Evolutionary conservation across 2,797 vertebrate species (phyloP).

Genomic region (Lophotriccus pileatus): DNA sequence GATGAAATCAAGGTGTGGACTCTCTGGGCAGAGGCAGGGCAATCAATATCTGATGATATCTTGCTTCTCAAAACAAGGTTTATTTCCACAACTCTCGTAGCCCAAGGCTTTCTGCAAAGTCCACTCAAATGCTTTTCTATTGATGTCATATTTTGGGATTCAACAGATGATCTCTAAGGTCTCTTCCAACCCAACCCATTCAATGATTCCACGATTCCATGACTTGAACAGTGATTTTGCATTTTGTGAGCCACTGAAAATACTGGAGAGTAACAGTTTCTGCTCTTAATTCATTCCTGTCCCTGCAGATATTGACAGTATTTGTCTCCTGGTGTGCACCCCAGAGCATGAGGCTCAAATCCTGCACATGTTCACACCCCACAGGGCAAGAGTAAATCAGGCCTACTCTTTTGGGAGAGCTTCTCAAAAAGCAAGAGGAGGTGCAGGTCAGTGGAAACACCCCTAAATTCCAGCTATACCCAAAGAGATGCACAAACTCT

Average conservation of each 20-base stretch:
- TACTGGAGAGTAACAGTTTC: background rate
- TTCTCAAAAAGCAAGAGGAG: background rate
- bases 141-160: no score
- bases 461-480: accelerated
- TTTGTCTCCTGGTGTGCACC: background rate
- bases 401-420: background rate
- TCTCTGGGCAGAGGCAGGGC: no score
- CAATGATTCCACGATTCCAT: background rate
- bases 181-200: background rate
- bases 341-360: background rate
- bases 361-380: background rate
- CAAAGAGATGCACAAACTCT: background rate
- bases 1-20: no score
- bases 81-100: no score
- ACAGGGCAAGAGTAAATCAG: background rate
- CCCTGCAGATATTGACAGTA: accelerated
- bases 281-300: background rate
- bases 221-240: background rate
- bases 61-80: no score
- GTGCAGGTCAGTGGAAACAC: background rate
- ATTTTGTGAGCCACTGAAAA: background rate
- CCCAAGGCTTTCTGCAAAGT: no score
- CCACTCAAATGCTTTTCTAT: no score
- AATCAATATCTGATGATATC: no score
- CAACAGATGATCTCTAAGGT: background rate